phyloP scores from a whole-genome alignment of 2,113 vertebrate species.

The Zosterops lateralis region DNA sequence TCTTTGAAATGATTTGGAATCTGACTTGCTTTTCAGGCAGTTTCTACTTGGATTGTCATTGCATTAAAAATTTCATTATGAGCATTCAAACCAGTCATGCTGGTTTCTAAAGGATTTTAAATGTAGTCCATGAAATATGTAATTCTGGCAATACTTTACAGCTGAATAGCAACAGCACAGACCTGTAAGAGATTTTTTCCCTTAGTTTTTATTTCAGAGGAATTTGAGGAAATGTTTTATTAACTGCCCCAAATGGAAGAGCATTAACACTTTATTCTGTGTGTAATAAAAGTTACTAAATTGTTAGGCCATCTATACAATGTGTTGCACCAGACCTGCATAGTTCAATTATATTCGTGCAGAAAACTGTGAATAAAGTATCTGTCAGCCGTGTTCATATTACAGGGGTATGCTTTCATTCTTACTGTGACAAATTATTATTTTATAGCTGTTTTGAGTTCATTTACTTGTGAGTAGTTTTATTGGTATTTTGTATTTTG shows the following conservation, averaged over 20 bases:
- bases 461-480: not conserved
- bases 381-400: not conserved
- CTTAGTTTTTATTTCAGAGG: not conserved
- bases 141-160: not conserved
- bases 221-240: not conserved
- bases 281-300: not conserved
- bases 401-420: not conserved
- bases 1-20: conserved; percentile 18
- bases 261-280: not conserved
- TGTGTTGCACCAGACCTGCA: not conserved
- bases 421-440: not conserved
- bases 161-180: not conserved
- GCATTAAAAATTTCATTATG: not conserved
- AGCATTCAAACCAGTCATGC: not conserved
- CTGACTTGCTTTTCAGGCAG: not conserved
- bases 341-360: not conserved
- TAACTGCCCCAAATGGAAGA: not conserved
- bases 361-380: not conserved
- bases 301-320: not conserved
- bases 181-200: not conserved
- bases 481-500: not conserved
- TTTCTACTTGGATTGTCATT: not conserved
- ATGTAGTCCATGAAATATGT: not conserved
- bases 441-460: not conserved
- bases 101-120: conserved; percentile 16